phyloP scores from a whole-genome alignment of 2,113 vertebrate genomes.

The Sinocyclocheilus maitianheensis region DNA sequence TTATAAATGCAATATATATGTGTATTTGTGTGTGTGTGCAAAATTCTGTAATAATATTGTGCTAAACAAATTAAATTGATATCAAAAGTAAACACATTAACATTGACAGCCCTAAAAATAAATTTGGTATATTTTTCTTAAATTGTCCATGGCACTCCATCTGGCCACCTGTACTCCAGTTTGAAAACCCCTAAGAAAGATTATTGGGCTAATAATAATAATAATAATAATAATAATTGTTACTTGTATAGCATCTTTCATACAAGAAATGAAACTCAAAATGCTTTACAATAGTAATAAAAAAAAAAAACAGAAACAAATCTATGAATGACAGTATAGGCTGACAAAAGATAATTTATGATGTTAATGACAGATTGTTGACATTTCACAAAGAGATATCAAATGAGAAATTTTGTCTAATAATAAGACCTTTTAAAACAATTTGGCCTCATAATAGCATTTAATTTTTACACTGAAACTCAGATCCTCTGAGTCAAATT shows the following conservation, averaged over 20 bases:
- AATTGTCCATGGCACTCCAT: not conserved
- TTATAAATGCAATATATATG: too few relatives aligned
- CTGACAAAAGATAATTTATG: not conserved
- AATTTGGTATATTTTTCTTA: not conserved
- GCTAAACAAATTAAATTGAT: not conserved
- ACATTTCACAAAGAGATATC: not conserved
- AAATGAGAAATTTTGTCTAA: not conserved
- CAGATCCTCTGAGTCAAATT: not conserved
- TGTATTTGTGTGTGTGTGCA: not conserved
- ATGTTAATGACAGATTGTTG: conserved; percentile 22
- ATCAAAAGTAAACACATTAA: not conserved
- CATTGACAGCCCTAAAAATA: not conserved
- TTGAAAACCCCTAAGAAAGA: too few relatives aligned
- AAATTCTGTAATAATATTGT: not conserved
- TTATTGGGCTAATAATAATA: not conserved
- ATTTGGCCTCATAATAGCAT: not conserved
- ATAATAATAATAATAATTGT: not conserved
- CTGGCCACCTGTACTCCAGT: too few relatives aligned
- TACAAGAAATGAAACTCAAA: not conserved
- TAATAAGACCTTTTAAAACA: conserved; percentile 18
- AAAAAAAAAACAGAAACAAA: not conserved
- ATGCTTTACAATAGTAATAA: not conserved
- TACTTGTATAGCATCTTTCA: not conserved
- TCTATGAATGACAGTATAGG: not conserved
- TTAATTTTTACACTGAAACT: conserved; percentile 13